These are phyloP conservation scores for Naja naja DNA, from an alignment of 2,113 vertebrate species.

Conservation along the genomic window DNA sequence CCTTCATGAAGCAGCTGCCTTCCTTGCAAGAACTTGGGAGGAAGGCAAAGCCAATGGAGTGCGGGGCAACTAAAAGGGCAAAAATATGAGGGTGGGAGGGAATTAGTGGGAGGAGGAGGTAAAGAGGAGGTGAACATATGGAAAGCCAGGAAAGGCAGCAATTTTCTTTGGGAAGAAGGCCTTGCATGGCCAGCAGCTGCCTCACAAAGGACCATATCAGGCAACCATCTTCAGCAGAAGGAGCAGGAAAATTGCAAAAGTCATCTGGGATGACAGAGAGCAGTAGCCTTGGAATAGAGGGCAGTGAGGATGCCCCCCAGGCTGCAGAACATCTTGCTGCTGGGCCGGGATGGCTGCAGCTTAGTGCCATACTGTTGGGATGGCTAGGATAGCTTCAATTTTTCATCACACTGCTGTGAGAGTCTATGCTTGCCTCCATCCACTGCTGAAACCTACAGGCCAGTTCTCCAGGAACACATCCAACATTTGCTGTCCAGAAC, in stretches of 20 bases:
- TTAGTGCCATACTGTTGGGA: not conserved
- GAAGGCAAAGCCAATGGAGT: not conserved
- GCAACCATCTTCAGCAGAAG: not conserved
- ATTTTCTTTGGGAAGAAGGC: not conserved
- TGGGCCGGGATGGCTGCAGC: not conserved
- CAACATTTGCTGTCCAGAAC: not conserved
- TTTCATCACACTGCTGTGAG: not conserved
- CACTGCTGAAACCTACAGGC: not conserved
- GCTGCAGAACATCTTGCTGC: not conserved
- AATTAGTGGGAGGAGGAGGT: not conserved
- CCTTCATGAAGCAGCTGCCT: not conserved
- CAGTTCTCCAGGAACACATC: not conserved
- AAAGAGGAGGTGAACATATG: not conserved
- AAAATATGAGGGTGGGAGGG: not conserved
- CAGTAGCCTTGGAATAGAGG: not conserved
- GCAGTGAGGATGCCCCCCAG: not conserved
- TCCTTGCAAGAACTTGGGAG: not conserved
- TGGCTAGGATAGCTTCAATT: not conserved
- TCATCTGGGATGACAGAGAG: not conserved
- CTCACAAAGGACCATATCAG: not conserved
- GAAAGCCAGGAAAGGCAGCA: not conserved
- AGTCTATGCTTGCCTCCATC: not conserved
- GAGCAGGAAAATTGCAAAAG: not conserved
- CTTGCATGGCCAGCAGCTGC: not conserved
- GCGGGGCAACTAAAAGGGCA: not conserved